phyloP scores from a whole-genome alignment of 2,797 vertebrate species.

The Gymnoscopelus braueri region DNA sequence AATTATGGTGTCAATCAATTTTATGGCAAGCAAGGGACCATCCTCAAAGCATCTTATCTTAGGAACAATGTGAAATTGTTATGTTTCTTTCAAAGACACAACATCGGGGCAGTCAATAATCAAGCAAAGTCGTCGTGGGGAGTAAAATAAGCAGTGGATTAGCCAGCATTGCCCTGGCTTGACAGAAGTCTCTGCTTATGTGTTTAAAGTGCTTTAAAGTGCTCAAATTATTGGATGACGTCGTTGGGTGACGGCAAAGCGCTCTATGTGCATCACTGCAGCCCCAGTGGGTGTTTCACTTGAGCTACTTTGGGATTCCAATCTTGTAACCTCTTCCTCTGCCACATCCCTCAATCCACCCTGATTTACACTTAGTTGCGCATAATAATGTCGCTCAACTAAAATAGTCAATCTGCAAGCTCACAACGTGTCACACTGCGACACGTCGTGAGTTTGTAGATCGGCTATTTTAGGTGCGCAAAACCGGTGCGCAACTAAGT shows the following conservation, averaged over 20 bases:
- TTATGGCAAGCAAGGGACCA: conserved; percentile 43
- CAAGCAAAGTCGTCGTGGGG: neutral
- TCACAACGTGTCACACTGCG: no score
- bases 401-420: no score
- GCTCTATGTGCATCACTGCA: conserved; percentile 38
- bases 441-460: no score
- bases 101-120: conserved; percentile 16
- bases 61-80: conserved; percentile 24
- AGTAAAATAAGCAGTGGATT: conserved; percentile 24
- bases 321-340: conserved; percentile 42
- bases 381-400: no score
- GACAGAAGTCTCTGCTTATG: conserved; percentile 26
- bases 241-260: conserved; percentile 33
- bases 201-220: conserved; percentile 53
- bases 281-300: conserved; percentile 51
- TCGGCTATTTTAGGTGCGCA: no score
- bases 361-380: no score
- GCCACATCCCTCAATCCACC: conserved; percentile 14
- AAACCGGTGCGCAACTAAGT: no score
- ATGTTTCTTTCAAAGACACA: conserved; percentile 21
- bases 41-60: conserved; percentile 46
- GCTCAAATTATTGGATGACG: no score
- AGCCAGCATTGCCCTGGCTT: neutral
- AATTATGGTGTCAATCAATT: conserved; percentile 67
- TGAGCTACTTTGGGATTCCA: conserved; percentile 58